Conservation (phyloP, 2,113 vertebrate genomes). For the Lepisosteus osseus region DNA sequence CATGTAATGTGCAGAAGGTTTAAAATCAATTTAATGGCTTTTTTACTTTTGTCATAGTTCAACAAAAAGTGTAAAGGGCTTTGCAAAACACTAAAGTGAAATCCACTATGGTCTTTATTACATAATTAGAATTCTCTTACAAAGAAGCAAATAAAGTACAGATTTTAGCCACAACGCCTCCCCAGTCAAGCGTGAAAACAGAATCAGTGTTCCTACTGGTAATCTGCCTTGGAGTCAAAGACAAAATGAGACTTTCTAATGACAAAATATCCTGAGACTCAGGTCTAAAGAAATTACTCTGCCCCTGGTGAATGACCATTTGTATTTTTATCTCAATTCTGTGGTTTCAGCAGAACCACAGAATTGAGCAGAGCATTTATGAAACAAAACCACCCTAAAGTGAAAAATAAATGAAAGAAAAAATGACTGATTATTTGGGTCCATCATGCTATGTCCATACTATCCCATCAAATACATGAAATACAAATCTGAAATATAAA, state of each 20-base stretch:
- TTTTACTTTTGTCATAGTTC: background rate
- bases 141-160: conserved; percentile 38
- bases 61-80: background rate
- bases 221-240: conserved; percentile 25
- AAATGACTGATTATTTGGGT: no score
- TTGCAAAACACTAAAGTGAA: background rate
- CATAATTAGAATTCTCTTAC: conserved; percentile 28
- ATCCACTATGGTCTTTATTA: background rate
- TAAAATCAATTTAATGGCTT: no score
- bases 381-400: background rate
- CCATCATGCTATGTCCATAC: no score
- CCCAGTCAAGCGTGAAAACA: conserved; percentile 51
- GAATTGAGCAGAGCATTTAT: background rate
- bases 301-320: conserved; percentile 1
- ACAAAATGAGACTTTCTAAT: conserved; percentile 42
- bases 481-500: no score
- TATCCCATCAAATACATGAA: no score
- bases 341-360: background rate
- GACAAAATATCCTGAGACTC: conserved; percentile 36
- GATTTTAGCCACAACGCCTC: conserved; percentile 29
- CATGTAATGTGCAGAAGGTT: no score
- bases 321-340: background rate
- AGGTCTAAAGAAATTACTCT: background rate
- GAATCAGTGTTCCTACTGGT: conserved; percentile 33
- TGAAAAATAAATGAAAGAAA: background rate